Conservation (phyloP, 2,113 vertebrate genomes). For the Pungitius pungitius region DNA sequence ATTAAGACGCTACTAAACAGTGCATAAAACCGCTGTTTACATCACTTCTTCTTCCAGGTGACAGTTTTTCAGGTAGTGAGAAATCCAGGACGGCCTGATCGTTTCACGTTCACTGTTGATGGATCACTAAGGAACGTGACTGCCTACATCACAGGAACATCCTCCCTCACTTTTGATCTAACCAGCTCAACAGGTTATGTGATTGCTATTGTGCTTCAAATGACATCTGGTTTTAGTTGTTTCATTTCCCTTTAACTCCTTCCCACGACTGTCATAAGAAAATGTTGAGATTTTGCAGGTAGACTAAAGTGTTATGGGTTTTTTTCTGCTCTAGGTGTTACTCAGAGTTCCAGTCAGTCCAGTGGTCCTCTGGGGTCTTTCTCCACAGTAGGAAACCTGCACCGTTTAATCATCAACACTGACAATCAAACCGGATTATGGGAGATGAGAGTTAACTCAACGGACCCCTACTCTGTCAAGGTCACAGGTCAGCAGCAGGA, state of each 20-base stretch:
- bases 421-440: constrained; percentile 67
- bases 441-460: constrained; percentile 66
- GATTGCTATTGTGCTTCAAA: not conserved
- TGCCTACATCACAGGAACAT: constrained; percentile 71
- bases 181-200: constrained; percentile 68
- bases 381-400: constrained; percentile 65
- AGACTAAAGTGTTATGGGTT: not conserved
- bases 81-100: constrained; percentile 54
- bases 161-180: constrained; percentile 62
- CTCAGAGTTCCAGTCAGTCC: constrained; percentile 60
- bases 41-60: constrained; percentile 59
- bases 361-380: constrained; percentile 66
- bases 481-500: constrained; percentile 66
- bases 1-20: not conserved
- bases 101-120: constrained; percentile 68
- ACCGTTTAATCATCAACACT: constrained; percentile 49
- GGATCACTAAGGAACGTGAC: constrained; percentile 69
- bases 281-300: not conserved
- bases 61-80: constrained; percentile 71
- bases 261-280: not conserved
- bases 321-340: constrained; percentile 51
- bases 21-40: not conserved
- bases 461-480: constrained; percentile 69
- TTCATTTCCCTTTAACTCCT: not conserved
- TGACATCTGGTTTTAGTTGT: not conserved